Conservation (phyloP, 2,888 invertebrate genomes). For the Agriotes lineatus region DNA sequence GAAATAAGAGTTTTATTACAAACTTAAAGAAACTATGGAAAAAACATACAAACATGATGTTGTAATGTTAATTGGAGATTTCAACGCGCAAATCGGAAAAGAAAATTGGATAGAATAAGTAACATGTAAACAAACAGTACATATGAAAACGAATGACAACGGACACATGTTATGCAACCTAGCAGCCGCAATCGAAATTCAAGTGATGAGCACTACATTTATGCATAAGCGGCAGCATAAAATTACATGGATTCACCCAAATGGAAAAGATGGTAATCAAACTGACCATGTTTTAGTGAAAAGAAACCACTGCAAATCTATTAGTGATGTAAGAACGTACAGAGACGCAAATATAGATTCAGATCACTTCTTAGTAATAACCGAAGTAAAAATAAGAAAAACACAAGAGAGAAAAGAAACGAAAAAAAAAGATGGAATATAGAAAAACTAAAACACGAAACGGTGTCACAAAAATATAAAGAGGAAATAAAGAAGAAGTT, state of each 20-base stretch:
- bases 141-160: constrained; percentile 5
- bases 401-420: background rate
- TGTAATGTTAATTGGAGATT: constrained; percentile 3
- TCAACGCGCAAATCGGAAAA: background rate
- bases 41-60: constrained; percentile 3
- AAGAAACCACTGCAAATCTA: background rate
- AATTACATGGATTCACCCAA: too few species aligned
- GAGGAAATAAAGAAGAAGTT: too few species aligned
- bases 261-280: too few species aligned
- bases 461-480: too few species aligned
- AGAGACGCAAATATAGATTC: background rate
- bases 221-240: constrained; percentile 1
- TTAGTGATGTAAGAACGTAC: background rate
- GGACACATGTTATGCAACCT: background rate
- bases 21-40: background rate
- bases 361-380: background rate
- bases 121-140: background rate
- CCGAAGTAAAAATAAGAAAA: constrained; percentile 1
- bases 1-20: background rate
- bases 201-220: constrained; percentile 4
- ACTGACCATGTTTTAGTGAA: background rate
- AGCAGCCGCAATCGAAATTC: constrained; percentile 2
- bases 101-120: background rate
- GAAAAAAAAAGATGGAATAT: too few species aligned
- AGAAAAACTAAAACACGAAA: too few species aligned